Percentiles rank a stretch among this genome's conserved stretches.
These are phyloP conservation scores for Calliopsis andreniformis DNA, from an alignment of 1,140 invertebrate species.

Conservation along the genomic window DNA sequence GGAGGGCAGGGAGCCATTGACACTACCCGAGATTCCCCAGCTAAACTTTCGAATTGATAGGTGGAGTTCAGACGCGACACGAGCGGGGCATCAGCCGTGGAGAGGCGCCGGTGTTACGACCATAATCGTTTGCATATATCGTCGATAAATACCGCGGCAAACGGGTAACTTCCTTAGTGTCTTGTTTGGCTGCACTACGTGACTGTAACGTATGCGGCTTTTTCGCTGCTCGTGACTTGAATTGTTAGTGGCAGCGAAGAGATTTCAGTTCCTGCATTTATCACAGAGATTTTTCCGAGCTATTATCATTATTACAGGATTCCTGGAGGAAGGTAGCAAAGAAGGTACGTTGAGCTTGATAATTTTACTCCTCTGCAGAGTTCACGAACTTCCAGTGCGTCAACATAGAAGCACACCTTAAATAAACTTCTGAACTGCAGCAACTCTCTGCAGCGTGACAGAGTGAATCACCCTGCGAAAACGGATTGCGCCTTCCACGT, in stretches of 20 bases:
- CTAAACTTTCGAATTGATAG: constrained; percentile 42
- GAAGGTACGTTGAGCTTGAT: too few relatives aligned
- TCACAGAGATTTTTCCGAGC: background rate
- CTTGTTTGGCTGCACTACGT: constrained; percentile 1
- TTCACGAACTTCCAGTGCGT: too few relatives aligned
- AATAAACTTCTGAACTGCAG: background rate
- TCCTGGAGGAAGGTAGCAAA: too few relatives aligned
- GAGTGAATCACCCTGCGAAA: constrained; percentile 23
- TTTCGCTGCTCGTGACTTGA: background rate
- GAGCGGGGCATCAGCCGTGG: background rate
- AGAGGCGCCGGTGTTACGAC: constrained; percentile 1
- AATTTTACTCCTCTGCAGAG: too few relatives aligned
- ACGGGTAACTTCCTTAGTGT: constrained; percentile 8
- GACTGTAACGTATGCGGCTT: background rate
- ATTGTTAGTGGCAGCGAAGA: background rate
- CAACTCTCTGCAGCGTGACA: constrained; percentile 15
- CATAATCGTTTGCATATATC: constrained; percentile 34
- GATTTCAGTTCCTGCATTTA: background rate
- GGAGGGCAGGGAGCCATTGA: constrained; percentile 20
- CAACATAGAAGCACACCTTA: too few relatives aligned
- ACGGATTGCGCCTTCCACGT: constrained; percentile 29
- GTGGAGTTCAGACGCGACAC: constrained; percentile 12
- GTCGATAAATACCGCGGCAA: constrained; percentile 1
- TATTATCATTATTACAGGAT: too few relatives aligned
- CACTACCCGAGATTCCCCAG: constrained; percentile 21